Conservation (phyloP, 2,888 invertebrate genomes). For the Leptodirus hochenwartii region DNA sequence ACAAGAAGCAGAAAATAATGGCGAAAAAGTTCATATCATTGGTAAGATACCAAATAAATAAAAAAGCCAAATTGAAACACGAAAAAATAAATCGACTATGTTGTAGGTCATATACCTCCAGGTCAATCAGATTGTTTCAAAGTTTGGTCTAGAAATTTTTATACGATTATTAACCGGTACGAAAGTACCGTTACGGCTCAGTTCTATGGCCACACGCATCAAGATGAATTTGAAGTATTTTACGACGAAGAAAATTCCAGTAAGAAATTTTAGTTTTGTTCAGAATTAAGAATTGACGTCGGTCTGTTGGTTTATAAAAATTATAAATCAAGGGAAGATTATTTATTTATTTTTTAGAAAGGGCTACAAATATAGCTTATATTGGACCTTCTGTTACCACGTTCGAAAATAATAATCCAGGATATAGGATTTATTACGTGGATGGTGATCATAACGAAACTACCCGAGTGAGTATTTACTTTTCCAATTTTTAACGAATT, state of each 20-base stretch:
- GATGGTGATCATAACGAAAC: constrained; percentile 76
- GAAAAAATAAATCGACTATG: constrained; percentile 1
- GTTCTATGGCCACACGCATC: constrained; percentile 88
- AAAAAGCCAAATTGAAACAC: neutral
- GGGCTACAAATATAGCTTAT: constrained; percentile 75
- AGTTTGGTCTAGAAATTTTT: constrained; percentile 89
- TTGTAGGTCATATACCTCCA: constrained; percentile 75
- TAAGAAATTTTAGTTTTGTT: constrained; percentile 25
- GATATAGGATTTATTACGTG: constrained; percentile 87
- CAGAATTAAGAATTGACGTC: too few relatives aligned
- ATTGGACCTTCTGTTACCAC: constrained; percentile 90
- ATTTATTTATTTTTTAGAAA: constrained; percentile 34
- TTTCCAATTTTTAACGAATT: too few relatives aligned
- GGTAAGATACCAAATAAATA: constrained; percentile 31
- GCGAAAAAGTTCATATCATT: constrained; percentile 91
- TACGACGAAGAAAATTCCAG: constrained; percentile 66
- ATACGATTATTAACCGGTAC: constrained; percentile 70
- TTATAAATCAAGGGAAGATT: too few relatives aligned
- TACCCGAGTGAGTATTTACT: constrained; percentile 41
- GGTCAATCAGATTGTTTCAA: constrained; percentile 83
- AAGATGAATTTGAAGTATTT: constrained; percentile 84
- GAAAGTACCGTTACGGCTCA: constrained; percentile 78
- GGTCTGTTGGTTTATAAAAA: too few relatives aligned
- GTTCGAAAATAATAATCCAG: constrained; percentile 79
- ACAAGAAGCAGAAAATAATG: constrained; percentile 78